Evolutionary conservation across 2,797 vertebrate genomes (phyloP).

Genomic region (Chrysocyon brachyurus): DNA sequence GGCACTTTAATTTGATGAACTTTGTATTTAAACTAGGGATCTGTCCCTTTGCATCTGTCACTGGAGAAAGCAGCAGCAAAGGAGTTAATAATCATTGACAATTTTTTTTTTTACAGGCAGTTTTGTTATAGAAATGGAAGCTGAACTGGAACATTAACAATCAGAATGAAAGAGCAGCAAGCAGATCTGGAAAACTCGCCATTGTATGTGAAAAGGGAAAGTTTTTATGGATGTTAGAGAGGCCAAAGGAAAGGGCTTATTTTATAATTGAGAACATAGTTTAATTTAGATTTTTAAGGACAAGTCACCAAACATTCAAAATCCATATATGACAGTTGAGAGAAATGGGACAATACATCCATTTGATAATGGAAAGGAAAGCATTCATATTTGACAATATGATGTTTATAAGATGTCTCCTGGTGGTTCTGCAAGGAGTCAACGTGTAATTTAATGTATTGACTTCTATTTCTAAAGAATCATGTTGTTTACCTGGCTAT

Average conservation of each 20-base stretch:
- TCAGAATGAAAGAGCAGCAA: slow-evolving; percentile 48
- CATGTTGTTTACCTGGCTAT: neutral
- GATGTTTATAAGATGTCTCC: neutral
- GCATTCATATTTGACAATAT: neutral
- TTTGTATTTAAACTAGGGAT: neutral
- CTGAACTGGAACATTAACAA: neutral
- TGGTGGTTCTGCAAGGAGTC: slow-evolving; percentile 22
- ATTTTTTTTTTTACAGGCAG: slow-evolving; percentile 38
- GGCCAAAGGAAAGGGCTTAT: slow-evolving; percentile 59
- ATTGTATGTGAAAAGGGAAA: neutral
- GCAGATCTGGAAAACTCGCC: slow-evolving; percentile 60
- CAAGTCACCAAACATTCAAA: slow-evolving; percentile 48
- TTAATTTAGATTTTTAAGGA: slow-evolving; percentile 67
- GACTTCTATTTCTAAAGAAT: slow-evolving; percentile 55
- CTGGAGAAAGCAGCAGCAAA: neutral
- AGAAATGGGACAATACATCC: neutral
- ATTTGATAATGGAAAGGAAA: neutral
- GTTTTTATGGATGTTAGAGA: slow-evolving; percentile 53
- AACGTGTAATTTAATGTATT: neutral
- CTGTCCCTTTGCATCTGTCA: neutral
- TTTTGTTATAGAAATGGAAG: slow-evolving; percentile 71
- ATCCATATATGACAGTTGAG: neutral
- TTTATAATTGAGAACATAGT: slow-evolving; percentile 34
- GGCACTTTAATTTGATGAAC: neutral
- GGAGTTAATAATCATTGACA: slow-evolving; percentile 70